These are phyloP conservation scores for Penaeus japonicus DNA, from an alignment of 1,140 invertebrate genomes.

Conservation along the genomic window DNA sequence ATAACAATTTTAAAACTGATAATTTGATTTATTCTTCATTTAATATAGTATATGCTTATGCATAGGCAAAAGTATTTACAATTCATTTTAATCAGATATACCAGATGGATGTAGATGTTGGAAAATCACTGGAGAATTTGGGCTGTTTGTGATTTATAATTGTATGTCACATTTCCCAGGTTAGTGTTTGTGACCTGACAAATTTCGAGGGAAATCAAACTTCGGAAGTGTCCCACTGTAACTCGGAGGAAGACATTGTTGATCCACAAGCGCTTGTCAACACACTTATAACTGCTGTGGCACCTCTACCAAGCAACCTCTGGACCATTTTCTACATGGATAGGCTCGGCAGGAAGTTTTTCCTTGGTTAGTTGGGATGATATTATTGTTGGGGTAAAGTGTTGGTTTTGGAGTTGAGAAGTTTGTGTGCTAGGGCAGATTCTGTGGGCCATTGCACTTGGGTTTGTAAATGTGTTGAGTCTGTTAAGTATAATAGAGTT, in stretches of 20 bases:
- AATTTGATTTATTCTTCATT: too few relatives aligned
- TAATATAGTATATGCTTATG: too few relatives aligned
- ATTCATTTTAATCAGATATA: too few relatives aligned
- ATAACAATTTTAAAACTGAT: too few relatives aligned
- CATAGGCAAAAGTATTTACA: too few relatives aligned
- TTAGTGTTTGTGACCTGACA: slow-evolving; percentile 73
- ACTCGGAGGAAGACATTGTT: neutral
- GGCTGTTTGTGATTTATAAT: neutral
- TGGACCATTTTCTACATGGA: slow-evolving; percentile 71
- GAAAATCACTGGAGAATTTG: too few relatives aligned
- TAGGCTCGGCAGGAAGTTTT: slow-evolving; percentile 80
- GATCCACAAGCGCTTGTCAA: slow-evolving; percentile 76
- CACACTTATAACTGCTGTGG: slow-evolving; percentile 83
- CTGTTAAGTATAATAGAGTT: too few relatives aligned
- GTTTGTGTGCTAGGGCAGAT: neutral
- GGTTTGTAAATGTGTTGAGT: too few relatives aligned
- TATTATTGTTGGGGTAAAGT: neutral
- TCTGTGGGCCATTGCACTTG: too few relatives aligned
- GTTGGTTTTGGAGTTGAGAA: neutral
- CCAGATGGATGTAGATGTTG: too few relatives aligned
- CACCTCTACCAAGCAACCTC: slow-evolving; percentile 84
- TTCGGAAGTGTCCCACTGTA: neutral
- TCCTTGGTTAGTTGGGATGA: slow-evolving; percentile 70
- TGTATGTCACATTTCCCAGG: neutral
- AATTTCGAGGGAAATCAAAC: slow-evolving; percentile 30